Conservation (phyloP, 1,140 invertebrate genomes). For the Stenopsyche tienmushanensis region DNA sequence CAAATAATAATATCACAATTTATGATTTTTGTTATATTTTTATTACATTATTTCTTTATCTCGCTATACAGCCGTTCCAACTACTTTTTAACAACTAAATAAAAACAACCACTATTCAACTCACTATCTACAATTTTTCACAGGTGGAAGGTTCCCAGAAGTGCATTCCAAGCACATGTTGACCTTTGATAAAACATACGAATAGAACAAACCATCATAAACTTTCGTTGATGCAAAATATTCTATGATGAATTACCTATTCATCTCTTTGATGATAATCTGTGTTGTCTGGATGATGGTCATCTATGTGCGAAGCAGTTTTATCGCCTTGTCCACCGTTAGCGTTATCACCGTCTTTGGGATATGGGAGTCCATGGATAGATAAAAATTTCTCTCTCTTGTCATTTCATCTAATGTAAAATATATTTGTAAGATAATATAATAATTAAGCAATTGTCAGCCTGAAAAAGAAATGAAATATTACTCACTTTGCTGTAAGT, state of each 20-base stretch:
- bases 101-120: too few species aligned
- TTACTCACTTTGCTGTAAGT: constrained; percentile 81
- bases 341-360: constrained; percentile 71
- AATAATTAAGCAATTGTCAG: background rate
- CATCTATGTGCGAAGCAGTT: constrained; percentile 59
- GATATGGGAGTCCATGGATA: constrained; percentile 78
- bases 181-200: constrained; percentile 56
- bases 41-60: too few species aligned
- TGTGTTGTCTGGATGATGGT: constrained; percentile 73
- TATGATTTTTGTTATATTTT: too few species aligned
- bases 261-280: constrained; percentile 95
- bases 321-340: constrained; percentile 63
- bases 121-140: too few species aligned
- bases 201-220: too few species aligned
- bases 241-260: too few species aligned
- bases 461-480: background rate
- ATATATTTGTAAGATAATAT: background rate
- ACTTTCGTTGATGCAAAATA: too few species aligned
- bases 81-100: too few species aligned
- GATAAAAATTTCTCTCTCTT: constrained; percentile 85
- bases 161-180: constrained; percentile 88
- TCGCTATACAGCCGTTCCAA: too few species aligned
- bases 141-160: constrained; percentile 77
- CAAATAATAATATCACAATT: too few species aligned
- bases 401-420: constrained; percentile 75